A percentile compares a stretch with the other conserved stretches of the same genome.
Evolutionary conservation across 2,888 invertebrate genomes (phyloP).

Genomic region (Anoncus sp.): DNA sequence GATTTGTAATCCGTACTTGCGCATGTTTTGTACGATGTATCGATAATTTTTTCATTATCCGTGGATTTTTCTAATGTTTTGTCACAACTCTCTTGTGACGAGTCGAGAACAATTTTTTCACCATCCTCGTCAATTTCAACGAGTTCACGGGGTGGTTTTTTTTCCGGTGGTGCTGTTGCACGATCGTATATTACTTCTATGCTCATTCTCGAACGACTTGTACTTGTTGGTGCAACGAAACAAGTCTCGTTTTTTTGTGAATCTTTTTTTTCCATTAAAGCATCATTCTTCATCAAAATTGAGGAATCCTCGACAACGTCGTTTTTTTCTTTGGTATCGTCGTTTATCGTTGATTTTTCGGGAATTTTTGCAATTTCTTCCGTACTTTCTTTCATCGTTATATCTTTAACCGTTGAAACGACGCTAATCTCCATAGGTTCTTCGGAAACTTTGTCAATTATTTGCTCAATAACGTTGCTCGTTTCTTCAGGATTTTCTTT

Average conservation of each 20-base stretch:
- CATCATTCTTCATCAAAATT: too few species aligned
- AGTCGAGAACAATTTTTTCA: constrained; percentile 75
- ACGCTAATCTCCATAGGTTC: not conserved
- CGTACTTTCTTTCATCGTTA: not conserved
- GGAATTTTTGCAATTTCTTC: constrained; percentile 12
- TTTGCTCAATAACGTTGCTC: not conserved
- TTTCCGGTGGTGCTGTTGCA: constrained; percentile 61
- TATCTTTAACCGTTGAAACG: constrained; percentile 26
- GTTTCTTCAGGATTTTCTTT: not conserved
- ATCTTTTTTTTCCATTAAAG: not conserved
- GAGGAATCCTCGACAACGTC: not conserved
- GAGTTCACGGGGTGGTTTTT: constrained; percentile 72
- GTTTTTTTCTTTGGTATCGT: constrained; percentile 37
- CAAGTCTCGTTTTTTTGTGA: not conserved
- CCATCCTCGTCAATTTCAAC: constrained; percentile 78
- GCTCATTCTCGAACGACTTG: constrained; percentile 72
- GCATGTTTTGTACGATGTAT: constrained; percentile 56
- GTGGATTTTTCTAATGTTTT: constrained; percentile 40
- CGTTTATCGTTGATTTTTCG: not conserved
- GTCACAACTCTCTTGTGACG: constrained; percentile 70
- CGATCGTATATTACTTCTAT: constrained; percentile 78
- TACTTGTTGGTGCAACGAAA: constrained; percentile 26
- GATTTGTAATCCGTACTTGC: constrained; percentile 64
- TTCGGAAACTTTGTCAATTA: constrained; percentile 1
- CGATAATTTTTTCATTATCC: constrained; percentile 44